Percentiles rank a stretch among this genome's conserved stretches.
Conservation (phyloP, 1,140 invertebrate genomes). For the Pemphigus obesinymphae region DNA sequence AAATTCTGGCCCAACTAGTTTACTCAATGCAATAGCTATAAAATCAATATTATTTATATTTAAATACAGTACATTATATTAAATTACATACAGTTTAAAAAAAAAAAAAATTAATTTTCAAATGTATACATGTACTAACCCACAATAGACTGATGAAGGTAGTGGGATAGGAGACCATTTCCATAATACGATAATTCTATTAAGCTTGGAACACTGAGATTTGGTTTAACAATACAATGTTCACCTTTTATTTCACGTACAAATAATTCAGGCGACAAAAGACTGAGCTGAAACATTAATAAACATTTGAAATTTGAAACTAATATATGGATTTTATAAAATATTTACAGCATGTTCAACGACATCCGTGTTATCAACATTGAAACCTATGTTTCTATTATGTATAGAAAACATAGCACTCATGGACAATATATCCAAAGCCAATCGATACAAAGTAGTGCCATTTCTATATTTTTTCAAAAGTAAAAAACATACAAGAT, state of each 20-base stretch:
- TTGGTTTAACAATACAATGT: slow-evolving; percentile 57
- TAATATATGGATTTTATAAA: background rate
- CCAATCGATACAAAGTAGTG: slow-evolving; percentile 59
- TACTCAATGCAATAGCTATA: background rate
- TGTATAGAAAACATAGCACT: slow-evolving; percentile 57
- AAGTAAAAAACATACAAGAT: slow-evolving; percentile 80
- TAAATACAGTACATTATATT: too few species aligned
- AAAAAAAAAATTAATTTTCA: background rate
- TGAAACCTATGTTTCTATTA: slow-evolving; percentile 73
- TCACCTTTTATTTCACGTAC: background rate
- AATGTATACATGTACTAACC: slow-evolving; percentile 54
- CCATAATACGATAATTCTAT: slow-evolving; percentile 85
- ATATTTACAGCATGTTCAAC: slow-evolving; percentile 69
- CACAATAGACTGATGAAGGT: slow-evolving; percentile 70
- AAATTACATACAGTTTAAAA: background rate
- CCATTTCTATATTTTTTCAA: slow-evolving; percentile 70
- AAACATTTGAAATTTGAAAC: background rate
- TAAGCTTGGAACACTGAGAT: slow-evolving; percentile 66
- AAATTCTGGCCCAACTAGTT: background rate
- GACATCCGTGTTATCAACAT: slow-evolving; percentile 65
- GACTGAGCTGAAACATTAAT: slow-evolving; percentile 10
- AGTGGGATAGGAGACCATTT: slow-evolving; percentile 70
- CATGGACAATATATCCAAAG: slow-evolving; percentile 60
- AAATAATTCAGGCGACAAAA: background rate
- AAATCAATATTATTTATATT: background rate